These are phyloP conservation scores for Gymnarchus niloticus DNA, from an alignment of 2,113 vertebrate species.

Conservation along the genomic window DNA sequence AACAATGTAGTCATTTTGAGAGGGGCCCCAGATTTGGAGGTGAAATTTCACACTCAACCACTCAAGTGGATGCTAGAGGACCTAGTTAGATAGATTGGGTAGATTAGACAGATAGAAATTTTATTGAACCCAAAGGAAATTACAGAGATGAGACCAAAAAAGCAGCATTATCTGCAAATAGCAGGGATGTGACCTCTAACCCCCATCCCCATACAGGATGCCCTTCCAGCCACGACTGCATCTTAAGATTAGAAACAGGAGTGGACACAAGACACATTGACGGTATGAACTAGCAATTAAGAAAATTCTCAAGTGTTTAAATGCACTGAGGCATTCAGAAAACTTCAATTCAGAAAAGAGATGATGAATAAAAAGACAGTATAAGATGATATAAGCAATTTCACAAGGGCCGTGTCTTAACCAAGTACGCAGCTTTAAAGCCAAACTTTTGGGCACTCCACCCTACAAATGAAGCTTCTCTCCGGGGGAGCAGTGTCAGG, in stretches of 20 bases:
- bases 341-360: background rate
- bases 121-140: too few relatives aligned
- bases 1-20: background rate
- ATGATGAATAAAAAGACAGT: background rate
- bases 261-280: background rate
- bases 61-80: background rate
- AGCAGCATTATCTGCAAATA: background rate
- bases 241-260: background rate
- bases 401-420: background rate
- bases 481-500: background rate
- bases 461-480: background rate
- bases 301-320: background rate
- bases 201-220: background rate
- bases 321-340: background rate
- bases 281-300: background rate
- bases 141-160: background rate
- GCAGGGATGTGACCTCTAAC: background rate
- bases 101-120: too few relatives aligned
- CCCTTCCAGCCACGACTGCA: background rate
- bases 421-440: too few relatives aligned
- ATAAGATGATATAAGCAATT: background rate
- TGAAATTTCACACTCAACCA: background rate
- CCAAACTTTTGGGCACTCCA: background rate
- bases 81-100: too few relatives aligned
- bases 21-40: background rate